Base-by-base conservation (phyloP, 2,797 vertebrate species). In the Cephalopachus bancanus region DNA sequence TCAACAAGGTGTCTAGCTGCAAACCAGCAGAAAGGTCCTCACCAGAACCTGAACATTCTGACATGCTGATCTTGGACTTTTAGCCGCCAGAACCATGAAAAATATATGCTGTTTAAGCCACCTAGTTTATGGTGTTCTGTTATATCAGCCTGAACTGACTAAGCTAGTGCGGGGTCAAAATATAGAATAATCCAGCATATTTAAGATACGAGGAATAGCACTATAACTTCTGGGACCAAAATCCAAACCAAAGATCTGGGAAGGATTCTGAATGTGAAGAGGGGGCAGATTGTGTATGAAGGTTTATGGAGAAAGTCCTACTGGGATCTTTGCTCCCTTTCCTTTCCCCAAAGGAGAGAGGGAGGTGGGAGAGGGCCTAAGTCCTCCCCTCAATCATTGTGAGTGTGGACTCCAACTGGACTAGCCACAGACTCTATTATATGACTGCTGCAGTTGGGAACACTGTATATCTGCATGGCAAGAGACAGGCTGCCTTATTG, bases 381-480 rank as follows among this genome's bases (percentile, higher is more conserved):
- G 71, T 28, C 26, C 49, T 65, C 62, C 28, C 4, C 62, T 28
- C 49, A 10, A 60, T 19, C 6, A 14, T 19, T 49, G 33, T 1
- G 9, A 24, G 5, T 3, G 3, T 30, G 28, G 19, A 15, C 10
- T 49, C 81, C 53, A 59, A 9, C 1, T 20, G 49, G 37, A 26
- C 14, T 14, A 51, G 28, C 53, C 28, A 14, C 1, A 24, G 89
- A 53, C 69, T 24, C 59, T 83, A 3, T 1, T 55, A 7, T 37
- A 69, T 22, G n/a, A 15, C 24, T 59, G 5, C 65, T 44, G 59
- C 12, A 37, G n/a, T 26, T 22, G 59, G 80, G 59, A 16, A 22
- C 1, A 7, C 16, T 2, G 9, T 12, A 33, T 14, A 1, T 53
- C 30, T 0, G 0, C 1, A 28, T 37, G 90, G 57, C 2, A 22